Evolutionary conservation across 2,113 vertebrate species (phyloP).

Genomic region (Tetrao urogallus): DNA sequence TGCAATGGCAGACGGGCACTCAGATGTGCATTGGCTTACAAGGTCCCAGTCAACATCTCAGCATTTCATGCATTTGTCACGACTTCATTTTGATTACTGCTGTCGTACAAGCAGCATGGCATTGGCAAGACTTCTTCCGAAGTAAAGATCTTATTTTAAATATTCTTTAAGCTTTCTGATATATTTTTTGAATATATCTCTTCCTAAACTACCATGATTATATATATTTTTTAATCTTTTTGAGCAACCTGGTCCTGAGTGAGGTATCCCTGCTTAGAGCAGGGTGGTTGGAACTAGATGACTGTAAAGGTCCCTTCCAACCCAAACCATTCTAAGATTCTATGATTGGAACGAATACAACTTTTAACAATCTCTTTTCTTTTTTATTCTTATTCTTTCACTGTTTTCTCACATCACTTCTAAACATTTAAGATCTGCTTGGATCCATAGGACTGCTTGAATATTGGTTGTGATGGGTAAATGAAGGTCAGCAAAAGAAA

Average conservation of each 20-base stretch:
- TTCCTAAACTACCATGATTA: not conserved
- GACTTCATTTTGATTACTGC: fast-evolving
- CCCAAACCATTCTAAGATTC: too few species aligned
- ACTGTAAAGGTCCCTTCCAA: too few species aligned
- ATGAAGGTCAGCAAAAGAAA: slow-evolving; percentile 17
- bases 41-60: not conserved
- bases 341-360: fast-evolving
- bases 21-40: not conserved
- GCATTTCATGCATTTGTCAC: not conserved
- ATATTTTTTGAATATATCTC: not conserved
- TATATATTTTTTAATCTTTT: too few species aligned
- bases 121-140: not conserved
- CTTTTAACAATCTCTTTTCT: not conserved
- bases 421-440: not conserved
- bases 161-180: not conserved
- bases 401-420: not conserved
- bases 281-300: too few species aligned
- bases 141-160: not conserved
- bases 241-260: too few species aligned
- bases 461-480: slow-evolving; percentile 22
- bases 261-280: too few species aligned
- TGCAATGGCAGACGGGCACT: not conserved
- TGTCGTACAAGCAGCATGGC: fast-evolving
- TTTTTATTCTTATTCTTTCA: not conserved
- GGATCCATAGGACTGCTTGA: not conserved